phyloP scores from a whole-genome alignment of 2,113 vertebrate genomes.

The Pseudorasbora parva region DNA sequence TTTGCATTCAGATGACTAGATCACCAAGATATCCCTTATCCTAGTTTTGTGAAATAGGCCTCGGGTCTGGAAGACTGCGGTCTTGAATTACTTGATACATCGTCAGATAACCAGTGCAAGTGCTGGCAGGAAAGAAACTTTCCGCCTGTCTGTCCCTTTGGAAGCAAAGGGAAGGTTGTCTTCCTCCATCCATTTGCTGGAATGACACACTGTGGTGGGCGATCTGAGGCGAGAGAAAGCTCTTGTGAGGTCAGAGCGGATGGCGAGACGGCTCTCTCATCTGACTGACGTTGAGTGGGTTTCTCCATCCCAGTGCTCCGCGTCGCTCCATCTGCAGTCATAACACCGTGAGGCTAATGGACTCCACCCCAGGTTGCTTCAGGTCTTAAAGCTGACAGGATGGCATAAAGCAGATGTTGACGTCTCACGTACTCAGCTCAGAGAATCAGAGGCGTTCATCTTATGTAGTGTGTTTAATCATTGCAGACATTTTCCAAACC shows the following conservation, averaged over 20 bases:
- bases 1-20: too few species aligned
- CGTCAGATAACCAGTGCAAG: neutral
- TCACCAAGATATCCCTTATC: too few species aligned
- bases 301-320: conserved; percentile 8
- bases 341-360: conserved; percentile 64
- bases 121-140: neutral
- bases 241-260: too few species aligned
- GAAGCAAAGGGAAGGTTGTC: neutral
- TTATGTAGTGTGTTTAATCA: neutral
- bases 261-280: too few species aligned
- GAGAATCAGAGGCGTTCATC: neutral
- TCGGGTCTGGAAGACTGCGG: too few species aligned
- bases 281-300: neutral
- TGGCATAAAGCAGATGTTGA: neutral
- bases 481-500: neutral
- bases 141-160: neutral
- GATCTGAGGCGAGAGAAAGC: neutral
- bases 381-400: conserved; percentile 10
- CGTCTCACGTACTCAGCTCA: neutral
- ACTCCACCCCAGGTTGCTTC: conserved; percentile 50
- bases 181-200: neutral
- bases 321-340: conserved; percentile 57
- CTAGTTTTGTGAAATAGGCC: too few species aligned
- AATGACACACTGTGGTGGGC: neutral
- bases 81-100: neutral